A percentile compares a stretch with the other conserved stretches of the same genome.
These are phyloP conservation scores for Xiphorhynchus erythropygius DNA, from an alignment of 2,797 vertebrate species.

Conservation along the genomic window DNA sequence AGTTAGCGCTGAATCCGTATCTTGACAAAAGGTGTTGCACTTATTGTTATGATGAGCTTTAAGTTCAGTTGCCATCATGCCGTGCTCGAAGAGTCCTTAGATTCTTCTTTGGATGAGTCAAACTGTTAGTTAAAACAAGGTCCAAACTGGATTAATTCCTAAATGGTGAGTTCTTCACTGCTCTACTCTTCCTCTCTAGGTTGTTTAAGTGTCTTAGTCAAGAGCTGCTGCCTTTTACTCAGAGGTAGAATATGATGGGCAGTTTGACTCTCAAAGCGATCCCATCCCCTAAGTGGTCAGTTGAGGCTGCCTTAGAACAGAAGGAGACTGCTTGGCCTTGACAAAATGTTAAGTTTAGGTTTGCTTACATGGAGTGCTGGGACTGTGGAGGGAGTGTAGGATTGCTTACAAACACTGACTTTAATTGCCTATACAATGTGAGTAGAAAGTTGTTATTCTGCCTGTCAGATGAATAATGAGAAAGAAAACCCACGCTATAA, in stretches of 20 bases:
- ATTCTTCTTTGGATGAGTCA: neutral
- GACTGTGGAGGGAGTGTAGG: accelerated
- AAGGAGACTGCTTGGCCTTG: neutral
- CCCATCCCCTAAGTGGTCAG: neutral
- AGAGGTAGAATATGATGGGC: neutral
- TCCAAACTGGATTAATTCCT: neutral
- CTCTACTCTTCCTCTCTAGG: neutral
- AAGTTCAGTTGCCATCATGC: neutral
- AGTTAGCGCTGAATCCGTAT: neutral
- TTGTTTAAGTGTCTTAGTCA: neutral
- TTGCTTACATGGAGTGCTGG: neutral
- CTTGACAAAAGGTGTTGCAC: neutral
- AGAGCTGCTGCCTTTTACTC: neutral
- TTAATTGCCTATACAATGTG: neutral
- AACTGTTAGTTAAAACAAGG: neutral
- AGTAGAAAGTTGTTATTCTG: neutral
- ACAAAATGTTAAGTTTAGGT: neutral
- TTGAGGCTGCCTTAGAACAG: neutral
- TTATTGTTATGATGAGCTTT: neutral
- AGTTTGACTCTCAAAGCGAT: neutral
- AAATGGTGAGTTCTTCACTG: neutral
- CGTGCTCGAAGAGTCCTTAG: neutral
- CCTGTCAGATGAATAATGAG: neutral
- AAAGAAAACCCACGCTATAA: neutral
- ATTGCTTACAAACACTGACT: neutral